phyloP scores from a whole-genome alignment of 2,113 vertebrate species.

The Leptobrachium leishanense region DNA sequence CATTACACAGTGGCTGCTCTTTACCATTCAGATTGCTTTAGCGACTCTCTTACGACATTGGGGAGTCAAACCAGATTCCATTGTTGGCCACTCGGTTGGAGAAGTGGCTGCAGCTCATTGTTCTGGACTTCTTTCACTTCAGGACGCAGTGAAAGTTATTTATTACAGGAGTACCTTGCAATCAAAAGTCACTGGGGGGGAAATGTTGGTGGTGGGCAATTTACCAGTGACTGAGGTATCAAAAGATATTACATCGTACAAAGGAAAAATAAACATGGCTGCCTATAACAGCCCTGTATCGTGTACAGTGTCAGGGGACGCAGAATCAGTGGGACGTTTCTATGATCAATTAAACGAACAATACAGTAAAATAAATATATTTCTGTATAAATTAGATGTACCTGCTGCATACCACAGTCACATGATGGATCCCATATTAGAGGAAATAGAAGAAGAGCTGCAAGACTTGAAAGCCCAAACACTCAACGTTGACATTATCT shows the following conservation, averaged over 20 bases:
- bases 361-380: slow-evolving; percentile 66
- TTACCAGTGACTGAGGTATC: slow-evolving; percentile 67
- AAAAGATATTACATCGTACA: slow-evolving; percentile 58
- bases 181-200: slow-evolving; percentile 68
- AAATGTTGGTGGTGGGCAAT: slow-evolving; percentile 80
- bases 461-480: slow-evolving; percentile 56
- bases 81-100: slow-evolving; percentile 78
- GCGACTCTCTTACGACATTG: slow-evolving; percentile 71
- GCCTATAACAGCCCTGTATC: slow-evolving; percentile 80
- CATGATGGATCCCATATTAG: slow-evolving; percentile 76
- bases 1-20: slow-evolving; percentile 74
- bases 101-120: slow-evolving; percentile 81
- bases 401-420: slow-evolving; percentile 80
- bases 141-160: slow-evolving; percentile 80
- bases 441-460: slow-evolving; percentile 63
- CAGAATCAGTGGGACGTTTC: slow-evolving; percentile 62
- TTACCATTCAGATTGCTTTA: slow-evolving; percentile 77
- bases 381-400: slow-evolving; percentile 72
- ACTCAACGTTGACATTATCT: slow-evolving; percentile 70
- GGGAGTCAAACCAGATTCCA: slow-evolving; percentile 69
- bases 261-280: slow-evolving; percentile 71
- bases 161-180: slow-evolving; percentile 75
- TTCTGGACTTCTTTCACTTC: slow-evolving; percentile 77
- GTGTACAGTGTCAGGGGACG: slow-evolving; percentile 79
- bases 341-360: slow-evolving; percentile 60